Evolutionary conservation across 2,888 invertebrate genomes (phyloP).

Genomic region (Tinea trinotella): DNA sequence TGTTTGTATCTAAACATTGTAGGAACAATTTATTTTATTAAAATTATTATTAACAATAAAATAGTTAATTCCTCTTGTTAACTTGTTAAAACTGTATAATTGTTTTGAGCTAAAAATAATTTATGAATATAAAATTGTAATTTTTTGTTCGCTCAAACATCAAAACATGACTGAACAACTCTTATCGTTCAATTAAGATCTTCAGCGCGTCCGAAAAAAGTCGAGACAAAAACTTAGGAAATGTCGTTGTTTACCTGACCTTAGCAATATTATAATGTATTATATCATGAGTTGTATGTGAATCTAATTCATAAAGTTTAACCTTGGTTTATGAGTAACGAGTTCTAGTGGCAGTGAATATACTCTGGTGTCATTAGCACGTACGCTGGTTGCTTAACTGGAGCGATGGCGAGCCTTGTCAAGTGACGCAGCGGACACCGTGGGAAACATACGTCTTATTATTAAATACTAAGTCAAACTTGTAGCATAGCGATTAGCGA

Average conservation of each 20-base stretch:
- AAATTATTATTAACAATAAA: no score
- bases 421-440: slow-evolving; percentile 42
- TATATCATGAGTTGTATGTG: not conserved
- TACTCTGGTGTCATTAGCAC: slow-evolving; percentile 45
- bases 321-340: slow-evolving; percentile 5
- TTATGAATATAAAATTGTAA: not conserved
- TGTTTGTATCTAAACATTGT: no score
- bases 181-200: slow-evolving; percentile 1
- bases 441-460: slow-evolving; percentile 42
- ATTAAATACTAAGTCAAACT: slow-evolving; percentile 15
- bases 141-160: not conserved
- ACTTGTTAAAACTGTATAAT: not conserved
- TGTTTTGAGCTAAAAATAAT: not conserved
- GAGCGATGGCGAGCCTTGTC: slow-evolving; percentile 45
- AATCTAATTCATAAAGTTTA: slow-evolving; percentile 1
- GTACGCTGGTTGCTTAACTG: slow-evolving; percentile 38
- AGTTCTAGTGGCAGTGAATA: not conserved
- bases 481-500: not conserved
- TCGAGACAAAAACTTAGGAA: slow-evolving; percentile 7
- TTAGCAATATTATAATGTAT: not conserved
- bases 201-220: slow-evolving; percentile 3
- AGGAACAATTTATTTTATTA: no score
- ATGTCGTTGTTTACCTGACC: slow-evolving; percentile 8
- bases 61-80: no score
- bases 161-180: slow-evolving; percentile 2